Conservation (phyloP, 2,113 vertebrate species). For the Halcyon malimbica region DNA sequence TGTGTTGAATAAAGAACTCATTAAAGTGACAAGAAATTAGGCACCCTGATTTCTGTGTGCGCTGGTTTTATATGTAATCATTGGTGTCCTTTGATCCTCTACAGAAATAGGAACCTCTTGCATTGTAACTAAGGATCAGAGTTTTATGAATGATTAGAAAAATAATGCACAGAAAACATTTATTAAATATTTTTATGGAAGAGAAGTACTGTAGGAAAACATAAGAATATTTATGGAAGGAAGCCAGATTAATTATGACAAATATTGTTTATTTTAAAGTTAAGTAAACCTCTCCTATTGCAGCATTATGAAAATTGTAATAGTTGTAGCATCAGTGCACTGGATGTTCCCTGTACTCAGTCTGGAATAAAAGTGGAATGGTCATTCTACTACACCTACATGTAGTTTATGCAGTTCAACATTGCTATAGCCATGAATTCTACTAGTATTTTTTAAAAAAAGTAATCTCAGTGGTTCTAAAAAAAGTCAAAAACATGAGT, state of each 20-base stretch:
- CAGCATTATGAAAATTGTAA: conserved; percentile 34
- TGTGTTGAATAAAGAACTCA: conserved; percentile 53
- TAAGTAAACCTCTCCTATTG: conserved; percentile 55
- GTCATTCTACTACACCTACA: conserved; percentile 33
- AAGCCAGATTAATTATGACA: conserved; percentile 71
- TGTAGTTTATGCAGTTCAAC: conserved; percentile 45
- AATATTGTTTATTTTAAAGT: conserved; percentile 73
- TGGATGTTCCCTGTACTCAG: conserved; percentile 15
- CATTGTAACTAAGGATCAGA: conserved; percentile 68
- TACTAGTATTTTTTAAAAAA: conserved; percentile 53
- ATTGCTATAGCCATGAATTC: conserved; percentile 66
- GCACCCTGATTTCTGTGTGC: conserved; percentile 75
- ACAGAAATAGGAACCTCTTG: conserved; percentile 64
- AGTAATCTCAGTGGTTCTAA: conserved; percentile 70
- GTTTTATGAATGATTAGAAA: conserved; percentile 72
- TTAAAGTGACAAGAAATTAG: conserved; percentile 62
- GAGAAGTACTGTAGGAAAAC: conserved; percentile 68
- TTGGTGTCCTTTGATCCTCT: conserved; percentile 68
- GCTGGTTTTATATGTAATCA: conserved; percentile 78
- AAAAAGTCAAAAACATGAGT: conserved; percentile 59
- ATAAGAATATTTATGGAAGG: conserved; percentile 78
- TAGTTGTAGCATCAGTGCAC: conserved; percentile 31
- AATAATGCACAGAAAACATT: conserved; percentile 79
- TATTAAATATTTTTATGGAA: conserved; percentile 83
- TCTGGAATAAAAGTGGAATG: conserved; percentile 50